Percentiles rank a stretch among this genome's conserved stretches.
These are phyloP conservation scores for Lasioglossum oenotherae DNA, from an alignment of 2,888 invertebrate species.

Conservation along the genomic window DNA sequence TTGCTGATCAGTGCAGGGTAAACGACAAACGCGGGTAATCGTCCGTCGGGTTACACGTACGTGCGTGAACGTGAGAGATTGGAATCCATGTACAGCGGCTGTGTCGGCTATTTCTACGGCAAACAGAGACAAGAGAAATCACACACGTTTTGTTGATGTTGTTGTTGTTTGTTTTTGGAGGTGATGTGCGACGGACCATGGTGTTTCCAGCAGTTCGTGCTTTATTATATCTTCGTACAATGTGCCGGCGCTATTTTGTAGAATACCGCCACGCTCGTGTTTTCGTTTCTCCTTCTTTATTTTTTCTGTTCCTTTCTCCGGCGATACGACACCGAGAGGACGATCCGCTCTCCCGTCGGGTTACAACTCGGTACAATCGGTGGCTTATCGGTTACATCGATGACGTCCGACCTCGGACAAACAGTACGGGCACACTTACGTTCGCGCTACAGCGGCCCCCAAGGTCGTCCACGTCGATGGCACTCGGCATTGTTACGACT, in stretches of 20 bases:
- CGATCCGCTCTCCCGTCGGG: constrained; percentile 44
- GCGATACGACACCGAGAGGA: constrained; percentile 23
- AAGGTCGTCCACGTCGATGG: constrained; percentile 12
- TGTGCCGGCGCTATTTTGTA: constrained; percentile 57
- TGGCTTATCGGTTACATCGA: constrained; percentile 48
- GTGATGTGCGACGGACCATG: constrained; percentile 75
- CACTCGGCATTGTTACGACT: constrained; percentile 12
- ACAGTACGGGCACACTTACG: constrained; percentile 24
- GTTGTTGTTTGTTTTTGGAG: constrained; percentile 51
- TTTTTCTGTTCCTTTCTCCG: background rate
- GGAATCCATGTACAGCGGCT: constrained; percentile 28
- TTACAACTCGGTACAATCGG: constrained; percentile 50
- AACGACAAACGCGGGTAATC: constrained; percentile 27
- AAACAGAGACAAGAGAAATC: constrained; percentile 68
- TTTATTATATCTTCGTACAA: constrained; percentile 81
- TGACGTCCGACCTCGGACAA: background rate
- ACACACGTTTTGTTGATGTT: constrained; percentile 52
- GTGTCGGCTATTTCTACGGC: constrained; percentile 64
- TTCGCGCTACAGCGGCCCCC: constrained; percentile 11
- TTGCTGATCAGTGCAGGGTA: constrained; percentile 35
- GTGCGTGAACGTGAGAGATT: constrained; percentile 37
- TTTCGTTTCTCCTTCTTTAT: background rate
- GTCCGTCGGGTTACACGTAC: constrained; percentile 36
- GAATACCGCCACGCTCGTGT: constrained; percentile 51
- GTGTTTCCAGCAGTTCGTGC: constrained; percentile 78